These are phyloP conservation scores for Trichonephila clavipes DNA, from an alignment of 1,140 invertebrate genomes.

Conservation along the genomic window DNA sequence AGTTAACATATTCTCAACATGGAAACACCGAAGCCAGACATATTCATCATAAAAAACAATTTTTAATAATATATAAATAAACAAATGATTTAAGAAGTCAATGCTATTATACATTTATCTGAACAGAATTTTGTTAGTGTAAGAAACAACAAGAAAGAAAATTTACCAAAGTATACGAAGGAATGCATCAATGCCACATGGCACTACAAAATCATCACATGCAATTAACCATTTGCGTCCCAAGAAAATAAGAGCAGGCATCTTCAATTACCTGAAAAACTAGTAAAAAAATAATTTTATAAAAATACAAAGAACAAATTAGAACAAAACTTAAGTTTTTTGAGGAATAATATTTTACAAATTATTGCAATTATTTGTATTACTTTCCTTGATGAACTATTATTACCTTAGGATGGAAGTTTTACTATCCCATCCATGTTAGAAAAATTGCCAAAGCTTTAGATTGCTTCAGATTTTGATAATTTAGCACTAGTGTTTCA, in stretches of 20 bases:
- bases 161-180: background rate
- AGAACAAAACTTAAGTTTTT: too few relatives aligned
- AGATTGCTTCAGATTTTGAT: too few relatives aligned
- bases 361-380: too few relatives aligned
- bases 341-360: too few relatives aligned
- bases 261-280: background rate
- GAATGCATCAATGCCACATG: slow-evolving; percentile 21
- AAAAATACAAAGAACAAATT: too few relatives aligned
- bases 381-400: too few relatives aligned
- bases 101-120: background rate
- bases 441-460: too few relatives aligned
- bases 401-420: too few relatives aligned
- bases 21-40: background rate
- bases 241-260: slow-evolving; percentile 55
- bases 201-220: slow-evolving; percentile 62
- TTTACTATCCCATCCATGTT: too few relatives aligned
- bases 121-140: background rate
- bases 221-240: slow-evolving; percentile 56
- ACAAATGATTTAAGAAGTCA: background rate
- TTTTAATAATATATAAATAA: background rate
- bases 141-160: background rate
- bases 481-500: too few relatives aligned
- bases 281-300: background rate
- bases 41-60: background rate
- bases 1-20: too few relatives aligned